Conservation (phyloP, 2,797 vertebrate genomes). For the Megalops cyprinoides region DNA sequence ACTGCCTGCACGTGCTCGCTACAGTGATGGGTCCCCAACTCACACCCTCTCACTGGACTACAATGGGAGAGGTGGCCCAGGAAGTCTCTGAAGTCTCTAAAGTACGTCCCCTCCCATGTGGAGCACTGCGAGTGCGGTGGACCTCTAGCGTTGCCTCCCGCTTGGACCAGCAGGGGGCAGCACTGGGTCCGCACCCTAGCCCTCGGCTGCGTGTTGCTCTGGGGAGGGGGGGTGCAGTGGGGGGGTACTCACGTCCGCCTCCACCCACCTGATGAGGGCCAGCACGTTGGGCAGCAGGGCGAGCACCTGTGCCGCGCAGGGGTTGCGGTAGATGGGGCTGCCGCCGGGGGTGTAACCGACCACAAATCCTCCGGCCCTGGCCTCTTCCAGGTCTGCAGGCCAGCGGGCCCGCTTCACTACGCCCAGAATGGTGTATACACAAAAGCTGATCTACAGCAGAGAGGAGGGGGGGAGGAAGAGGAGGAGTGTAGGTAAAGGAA, state of each 20-base stretch:
- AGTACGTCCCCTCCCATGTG: background rate
- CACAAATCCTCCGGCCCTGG: constrained; percentile 89
- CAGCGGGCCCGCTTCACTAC: constrained; percentile 90
- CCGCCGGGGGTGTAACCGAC: constrained; percentile 79
- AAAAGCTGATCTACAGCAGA: constrained; percentile 84
- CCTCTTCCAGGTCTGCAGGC: constrained; percentile 86
- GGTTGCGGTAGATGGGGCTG: constrained; percentile 87
- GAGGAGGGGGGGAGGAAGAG: constrained; percentile 2
- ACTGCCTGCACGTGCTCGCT: background rate
- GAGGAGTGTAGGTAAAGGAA: background rate
- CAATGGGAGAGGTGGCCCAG: constrained; percentile 24
- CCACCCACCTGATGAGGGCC: constrained; percentile 84
- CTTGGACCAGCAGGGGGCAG: constrained; percentile 33
- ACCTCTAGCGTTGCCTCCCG: constrained; percentile 19
- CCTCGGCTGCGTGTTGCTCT: background rate
- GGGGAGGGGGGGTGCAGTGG: background rate
- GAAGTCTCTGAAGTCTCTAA: background rate
- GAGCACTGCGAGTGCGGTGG: background rate
- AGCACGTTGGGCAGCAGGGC: constrained; percentile 90
- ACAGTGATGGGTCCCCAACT: constrained; percentile 6
- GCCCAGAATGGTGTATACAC: constrained; percentile 84
- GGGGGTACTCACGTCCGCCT: constrained; percentile 21
- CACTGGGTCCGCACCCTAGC: background rate
- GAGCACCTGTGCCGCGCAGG: constrained; percentile 84
- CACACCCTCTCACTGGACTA: constrained; percentile 24